Base-by-base conservation (phyloP, 2,113 vertebrate species). In the Zosterops lateralis region DNA sequence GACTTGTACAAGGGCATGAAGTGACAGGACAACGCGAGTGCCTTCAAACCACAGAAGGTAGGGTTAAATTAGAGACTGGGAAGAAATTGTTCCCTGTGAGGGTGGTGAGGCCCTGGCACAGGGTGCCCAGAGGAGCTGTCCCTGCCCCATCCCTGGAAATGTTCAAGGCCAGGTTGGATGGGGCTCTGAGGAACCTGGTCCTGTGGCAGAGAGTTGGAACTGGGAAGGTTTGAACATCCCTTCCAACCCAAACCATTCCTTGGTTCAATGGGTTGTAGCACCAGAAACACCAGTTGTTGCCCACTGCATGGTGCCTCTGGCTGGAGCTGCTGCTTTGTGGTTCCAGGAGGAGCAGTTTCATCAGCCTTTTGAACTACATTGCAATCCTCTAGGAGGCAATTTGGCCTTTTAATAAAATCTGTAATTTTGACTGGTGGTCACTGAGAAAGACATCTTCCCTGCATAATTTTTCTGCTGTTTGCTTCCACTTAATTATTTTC, bases 291-390 rank as follows among this genome's bases (percentile, higher is more conserved):
- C 54, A 22, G 10, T 2, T 1, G 2, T 10, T 75, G 32, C 10
- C 10, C 21, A 4, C 25, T 7, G 16, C 24, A 1, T 8, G 1
- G 60, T 45, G 67, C 56, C 60, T 53, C 51, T 42, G 57, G 3
- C 51, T 22, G 32, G 40, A 57, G 57, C 50, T 34, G 40, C 17
- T 40, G 74, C 61, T 40, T 21, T 54, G 4, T 1, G 0, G 9
- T 11, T 66, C 60, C 24, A 26, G 42, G 38, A 67, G 45, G 4
- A 51, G 25, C 45, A 10, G 13, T 48, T 72, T 7, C 50, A 24
- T 84, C 60, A 53, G 36, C 40, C 0, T 38, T 51, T 47, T n/a
- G 48, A 58, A 17, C 21, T 36, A 6, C 4, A 0, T 1, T 32
- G 26, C 50, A n/a, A 3, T 51, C n/a, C 42, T 7, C 31, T n/a